Evolutionary conservation across 2,797 vertebrate genomes (phyloP), one percentile per base, ranked within the genome.

Genomic region (Discoglossus pictus): DNA sequence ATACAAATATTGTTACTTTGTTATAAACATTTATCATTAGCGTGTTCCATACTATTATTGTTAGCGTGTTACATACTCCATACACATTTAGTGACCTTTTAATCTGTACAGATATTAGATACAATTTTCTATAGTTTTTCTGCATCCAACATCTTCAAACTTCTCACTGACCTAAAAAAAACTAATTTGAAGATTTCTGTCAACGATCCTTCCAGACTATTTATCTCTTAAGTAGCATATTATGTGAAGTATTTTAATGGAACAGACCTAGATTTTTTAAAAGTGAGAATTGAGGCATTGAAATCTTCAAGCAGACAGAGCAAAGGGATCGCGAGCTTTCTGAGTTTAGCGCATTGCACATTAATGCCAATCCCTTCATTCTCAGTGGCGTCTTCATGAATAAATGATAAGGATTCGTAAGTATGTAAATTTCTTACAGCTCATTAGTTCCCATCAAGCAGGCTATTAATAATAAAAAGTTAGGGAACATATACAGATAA

Each of bases 401-500:
- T 75, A 78, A 78, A 74, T 77, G 66, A 82, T 72, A 27, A 54
- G 6, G 17, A 44, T 75, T 59, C 50, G 34, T 78, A 72, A 76
- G 18, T 60, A 76, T 79, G 77, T 62, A 80, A 78, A 83, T 72
- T 20, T 76, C 55, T 75, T 70, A 71, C 13, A 68, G 54, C 48
- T 78, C 72, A 81, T 79, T 80, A 75, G 67, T 46, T 74, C 65
- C 50, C 62, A 80, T 78, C 68, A 60, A 80, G 75, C 61, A 65
- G 17, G 40, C 12, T 72, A 80, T 79, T 79, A 79, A 79, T 80
- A 78, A 79, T 76, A 69, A 74, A 70, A 74, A 39, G 0, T 48
- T 60, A 55, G 74, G 34, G 76, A 77, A 17, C 77, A 82, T 83
- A 77, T 65, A 78, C 56, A 76, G 78, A 74, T 76, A 74, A 80